Conservation (phyloP, 2,888 invertebrate genomes). For the Epirrita christyi region DNA sequence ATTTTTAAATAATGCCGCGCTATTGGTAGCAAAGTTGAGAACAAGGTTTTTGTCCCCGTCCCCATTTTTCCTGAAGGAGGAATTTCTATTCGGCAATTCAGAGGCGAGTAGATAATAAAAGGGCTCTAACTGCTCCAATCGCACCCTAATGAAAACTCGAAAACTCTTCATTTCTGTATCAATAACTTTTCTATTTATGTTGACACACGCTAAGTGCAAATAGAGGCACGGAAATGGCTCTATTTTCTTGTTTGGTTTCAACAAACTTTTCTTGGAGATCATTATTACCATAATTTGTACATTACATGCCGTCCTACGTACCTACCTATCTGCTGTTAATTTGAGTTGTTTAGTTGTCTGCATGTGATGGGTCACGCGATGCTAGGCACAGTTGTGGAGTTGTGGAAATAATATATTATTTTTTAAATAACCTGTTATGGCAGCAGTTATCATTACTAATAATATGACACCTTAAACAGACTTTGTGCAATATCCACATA, state of each 20-base stretch:
- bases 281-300: constrained; percentile 41
- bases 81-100: constrained; percentile 84
- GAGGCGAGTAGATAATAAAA: constrained; percentile 84
- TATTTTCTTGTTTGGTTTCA: constrained; percentile 42
- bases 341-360: constrained; percentile 33
- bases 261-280: constrained; percentile 37
- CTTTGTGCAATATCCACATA: constrained; percentile 1
- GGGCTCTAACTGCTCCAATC: constrained; percentile 83
- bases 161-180: constrained; percentile 78
- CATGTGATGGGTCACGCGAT: constrained; percentile 36
- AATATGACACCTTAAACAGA: constrained; percentile 5
- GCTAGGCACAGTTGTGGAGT: constrained; percentile 21
- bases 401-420: constrained; percentile 21
- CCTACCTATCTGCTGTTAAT: constrained; percentile 34
- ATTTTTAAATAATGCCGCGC: constrained; percentile 82
- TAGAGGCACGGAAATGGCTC: constrained; percentile 47
- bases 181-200: constrained; percentile 68
- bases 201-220: constrained; percentile 53
- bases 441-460: not conserved
- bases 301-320: constrained; percentile 27
- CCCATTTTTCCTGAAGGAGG: constrained; percentile 74
- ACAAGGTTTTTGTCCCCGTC: constrained; percentile 78
- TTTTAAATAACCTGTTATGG: constrained; percentile 18
- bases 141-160: constrained; percentile 82
- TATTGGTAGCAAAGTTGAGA: constrained; percentile 77